Evolutionary conservation across 2,888 invertebrate genomes (phyloP).

Genomic region (Trichogramma evanescens): DNA sequence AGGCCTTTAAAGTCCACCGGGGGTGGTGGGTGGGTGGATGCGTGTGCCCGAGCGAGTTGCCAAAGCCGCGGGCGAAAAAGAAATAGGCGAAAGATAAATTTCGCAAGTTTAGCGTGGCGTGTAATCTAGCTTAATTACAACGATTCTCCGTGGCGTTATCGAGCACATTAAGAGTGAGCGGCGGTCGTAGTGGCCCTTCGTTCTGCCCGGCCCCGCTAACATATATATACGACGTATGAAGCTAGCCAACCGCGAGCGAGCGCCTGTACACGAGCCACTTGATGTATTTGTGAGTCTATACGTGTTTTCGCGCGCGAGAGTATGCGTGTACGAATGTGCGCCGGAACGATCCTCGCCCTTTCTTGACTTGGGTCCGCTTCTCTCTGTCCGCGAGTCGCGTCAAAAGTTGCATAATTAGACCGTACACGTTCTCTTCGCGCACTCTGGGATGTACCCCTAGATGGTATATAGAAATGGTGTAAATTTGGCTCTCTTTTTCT

Average conservation of each 20-base stretch:
- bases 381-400: too few species aligned
- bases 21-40: too few species aligned
- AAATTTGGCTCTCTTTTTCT: too few species aligned
- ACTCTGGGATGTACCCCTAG: too few species aligned
- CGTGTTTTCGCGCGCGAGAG: not conserved
- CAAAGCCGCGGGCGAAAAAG: not conserved
- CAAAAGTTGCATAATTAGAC: too few species aligned
- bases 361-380: too few species aligned
- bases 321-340: not conserved
- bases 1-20: not conserved
- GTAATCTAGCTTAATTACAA: slow-evolving; percentile 10
- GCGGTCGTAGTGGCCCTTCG: not conserved
- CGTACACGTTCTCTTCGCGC: too few species aligned
- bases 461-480: too few species aligned
- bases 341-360: too few species aligned
- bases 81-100: slow-evolving; percentile 7
- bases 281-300: not conserved
- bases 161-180: slow-evolving; percentile 7
- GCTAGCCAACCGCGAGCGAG: not conserved
- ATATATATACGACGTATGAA: not conserved
- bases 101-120: slow-evolving; percentile 1
- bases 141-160: slow-evolving; percentile 5
- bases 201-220: not conserved
- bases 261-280: not conserved
- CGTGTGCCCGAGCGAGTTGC: too few species aligned